Evolutionary conservation across 1,140 invertebrate genomes (phyloP).

Genomic region (Branchinecta lindahli): DNA sequence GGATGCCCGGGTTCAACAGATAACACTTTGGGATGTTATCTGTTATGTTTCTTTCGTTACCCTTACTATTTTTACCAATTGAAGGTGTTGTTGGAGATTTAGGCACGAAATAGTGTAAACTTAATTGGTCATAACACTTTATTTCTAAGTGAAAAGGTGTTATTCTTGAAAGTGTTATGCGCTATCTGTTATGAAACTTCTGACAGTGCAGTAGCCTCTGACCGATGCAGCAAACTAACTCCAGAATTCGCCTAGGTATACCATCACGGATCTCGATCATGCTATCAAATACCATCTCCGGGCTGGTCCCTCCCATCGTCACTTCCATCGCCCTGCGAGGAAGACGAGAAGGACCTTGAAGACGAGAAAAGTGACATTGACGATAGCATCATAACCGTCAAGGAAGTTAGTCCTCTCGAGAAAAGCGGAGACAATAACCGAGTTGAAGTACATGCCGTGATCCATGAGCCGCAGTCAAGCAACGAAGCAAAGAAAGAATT

Average conservation of each 20-base stretch:
- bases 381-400: neutral
- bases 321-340: neutral
- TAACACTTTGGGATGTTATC: too few relatives aligned
- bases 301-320: slow-evolving; percentile 4
- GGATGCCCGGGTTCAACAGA: too few relatives aligned
- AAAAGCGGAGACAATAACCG: neutral
- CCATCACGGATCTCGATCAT: neutral
- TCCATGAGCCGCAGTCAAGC: neutral
- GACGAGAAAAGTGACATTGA: neutral
- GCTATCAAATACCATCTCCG: neutral
- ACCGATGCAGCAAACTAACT: too few relatives aligned
- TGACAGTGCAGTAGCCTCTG: too few relatives aligned
- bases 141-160: too few relatives aligned
- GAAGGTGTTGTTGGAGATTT: too few relatives aligned
- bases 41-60: too few relatives aligned
- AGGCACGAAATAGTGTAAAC: too few relatives aligned
- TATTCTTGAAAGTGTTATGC: too few relatives aligned
- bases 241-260: neutral
- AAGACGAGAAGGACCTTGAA: neutral
- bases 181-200: too few relatives aligned
- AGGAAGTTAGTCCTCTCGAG: neutral
- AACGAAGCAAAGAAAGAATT: neutral
- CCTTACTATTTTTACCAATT: too few relatives aligned
- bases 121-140: too few relatives aligned
- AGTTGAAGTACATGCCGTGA: neutral